These are phyloP conservation scores for Pollenia angustigena DNA, from an alignment of 2,888 invertebrate genomes.

Conservation along the genomic window DNA sequence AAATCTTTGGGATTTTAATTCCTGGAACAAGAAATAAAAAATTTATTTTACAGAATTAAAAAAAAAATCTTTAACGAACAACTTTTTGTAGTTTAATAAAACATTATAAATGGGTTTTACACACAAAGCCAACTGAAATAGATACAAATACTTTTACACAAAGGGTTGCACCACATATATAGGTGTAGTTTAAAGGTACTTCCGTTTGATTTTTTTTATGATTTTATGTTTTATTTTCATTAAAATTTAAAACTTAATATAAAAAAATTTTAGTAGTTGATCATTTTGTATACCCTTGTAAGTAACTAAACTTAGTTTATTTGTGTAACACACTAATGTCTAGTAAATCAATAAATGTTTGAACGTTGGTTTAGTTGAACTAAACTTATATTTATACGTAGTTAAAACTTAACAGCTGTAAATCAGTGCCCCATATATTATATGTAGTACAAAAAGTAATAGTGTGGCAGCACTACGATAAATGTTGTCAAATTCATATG, in stretches of 20 bases:
- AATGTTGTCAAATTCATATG: too few relatives aligned
- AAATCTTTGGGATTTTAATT: slow-evolving; percentile 28
- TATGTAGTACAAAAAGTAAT: too few relatives aligned
- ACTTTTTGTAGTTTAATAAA: slow-evolving; percentile 14
- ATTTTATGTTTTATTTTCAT: not conserved
- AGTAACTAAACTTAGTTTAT: too few relatives aligned
- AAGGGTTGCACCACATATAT: slow-evolving; percentile 9
- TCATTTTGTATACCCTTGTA: too few relatives aligned
- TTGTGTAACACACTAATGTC: too few relatives aligned
- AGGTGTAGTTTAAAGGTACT: slow-evolving; percentile 24
- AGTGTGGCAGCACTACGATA: too few relatives aligned
- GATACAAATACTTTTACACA: not conserved
- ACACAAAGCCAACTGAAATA: not conserved
- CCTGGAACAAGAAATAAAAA: slow-evolving; percentile 29
- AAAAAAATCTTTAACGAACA: slow-evolving; percentile 22
- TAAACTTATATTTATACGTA: too few relatives aligned
- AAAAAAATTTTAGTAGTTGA: too few relatives aligned
- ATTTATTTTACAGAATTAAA: not conserved
- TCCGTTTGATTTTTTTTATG: slow-evolving; percentile 33
- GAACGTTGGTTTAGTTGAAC: too few relatives aligned
- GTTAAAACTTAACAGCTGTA: too few relatives aligned
- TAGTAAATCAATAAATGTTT: too few relatives aligned
- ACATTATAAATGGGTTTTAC: slow-evolving; percentile 48
- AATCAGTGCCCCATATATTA: too few relatives aligned
- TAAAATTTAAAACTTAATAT: not conserved